Conservation (phyloP, 53 echinoderm and acorn worm species). For the Hippasteria phrygiana region DNA sequence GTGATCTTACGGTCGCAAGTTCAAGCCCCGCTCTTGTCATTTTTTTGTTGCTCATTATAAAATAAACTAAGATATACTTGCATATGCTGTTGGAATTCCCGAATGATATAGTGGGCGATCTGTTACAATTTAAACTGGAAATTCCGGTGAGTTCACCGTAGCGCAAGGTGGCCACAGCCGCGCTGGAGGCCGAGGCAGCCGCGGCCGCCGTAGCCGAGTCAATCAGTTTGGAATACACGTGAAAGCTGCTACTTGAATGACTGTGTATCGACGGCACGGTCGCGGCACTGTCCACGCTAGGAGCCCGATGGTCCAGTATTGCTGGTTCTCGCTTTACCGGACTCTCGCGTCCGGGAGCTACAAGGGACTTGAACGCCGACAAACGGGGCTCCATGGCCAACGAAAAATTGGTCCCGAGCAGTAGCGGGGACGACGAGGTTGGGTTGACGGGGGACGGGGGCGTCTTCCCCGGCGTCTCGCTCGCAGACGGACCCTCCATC, state of each 20-base stretch:
- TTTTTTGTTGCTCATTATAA: background rate
- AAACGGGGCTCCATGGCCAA: slow-evolving; percentile 57
- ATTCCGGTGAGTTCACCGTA: slow-evolving; percentile 54
- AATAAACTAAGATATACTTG: slow-evolving; percentile 43
- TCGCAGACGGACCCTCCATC: slow-evolving; percentile 26
- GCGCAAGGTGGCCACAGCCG: slow-evolving; percentile 34
- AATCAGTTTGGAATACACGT: slow-evolving; percentile 78
- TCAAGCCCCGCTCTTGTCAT: background rate
- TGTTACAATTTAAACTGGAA: slow-evolving; percentile 23
- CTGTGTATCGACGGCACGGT: slow-evolving; percentile 51
- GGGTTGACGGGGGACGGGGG: background rate
- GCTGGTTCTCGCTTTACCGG: slow-evolving; percentile 42
- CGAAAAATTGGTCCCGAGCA: slow-evolving; percentile 11
- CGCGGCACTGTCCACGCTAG: background rate
- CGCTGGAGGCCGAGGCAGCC: slow-evolving; percentile 37
- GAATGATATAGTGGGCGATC: slow-evolving; percentile 44
- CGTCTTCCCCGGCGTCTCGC: slow-evolving; percentile 31
- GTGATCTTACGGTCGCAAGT: too few species aligned
- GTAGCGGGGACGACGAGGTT: slow-evolving; percentile 32
- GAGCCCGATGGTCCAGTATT: background rate
- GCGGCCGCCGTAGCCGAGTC: slow-evolving; percentile 62
- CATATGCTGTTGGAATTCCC: slow-evolving; percentile 62
- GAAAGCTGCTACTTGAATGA: slow-evolving; percentile 70
- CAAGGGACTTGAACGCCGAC: slow-evolving; percentile 63
- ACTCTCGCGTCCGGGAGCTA: slow-evolving; percentile 13